A percentile compares a stretch with the other conserved stretches of the same genome.
phyloP scores from a whole-genome alignment of 1,140 invertebrate genomes.

The Drosophila nigromelanica region DNA sequence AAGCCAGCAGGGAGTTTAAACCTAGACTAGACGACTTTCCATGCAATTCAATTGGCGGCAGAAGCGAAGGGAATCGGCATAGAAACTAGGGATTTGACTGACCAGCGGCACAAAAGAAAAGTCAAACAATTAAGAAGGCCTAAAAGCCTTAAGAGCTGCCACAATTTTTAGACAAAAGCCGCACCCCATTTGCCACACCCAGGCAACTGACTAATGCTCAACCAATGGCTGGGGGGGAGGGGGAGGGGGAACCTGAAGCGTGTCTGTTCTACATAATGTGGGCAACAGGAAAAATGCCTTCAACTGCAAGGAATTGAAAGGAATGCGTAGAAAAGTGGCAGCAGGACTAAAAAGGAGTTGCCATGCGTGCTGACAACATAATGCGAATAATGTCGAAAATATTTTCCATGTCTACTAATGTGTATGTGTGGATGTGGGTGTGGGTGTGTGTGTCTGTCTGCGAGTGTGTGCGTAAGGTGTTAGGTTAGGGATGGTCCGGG shows the following conservation, averaged over 20 bases:
- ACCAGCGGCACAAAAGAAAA: conserved; percentile 27
- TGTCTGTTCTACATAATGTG: conserved; percentile 10
- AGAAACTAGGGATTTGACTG: conserved; percentile 13
- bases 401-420: conserved; percentile 62
- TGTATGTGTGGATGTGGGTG: conserved; percentile 21
- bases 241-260: not conserved
- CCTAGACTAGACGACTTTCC: not conserved
- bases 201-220: conserved; percentile 18
- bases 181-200: conserved; percentile 36
- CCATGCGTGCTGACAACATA: conserved; percentile 65
- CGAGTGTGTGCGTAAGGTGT: not conserved
- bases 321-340: conserved; percentile 11
- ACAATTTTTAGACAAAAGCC: conserved; percentile 39
- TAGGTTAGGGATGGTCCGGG: not conserved
- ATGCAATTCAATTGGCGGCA: not conserved
- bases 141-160: conserved; percentile 66
- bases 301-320: conserved; percentile 14
- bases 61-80: not conserved
- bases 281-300: conserved; percentile 1
- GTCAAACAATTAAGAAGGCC: conserved; percentile 69
- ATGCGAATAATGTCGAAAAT: conserved; percentile 71
- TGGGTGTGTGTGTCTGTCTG: not conserved
- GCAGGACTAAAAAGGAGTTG: conserved; percentile 27
- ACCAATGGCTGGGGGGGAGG: not conserved
- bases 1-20: not conserved